These are phyloP conservation scores for Oreochromis niloticus DNA, from an alignment of 2,113 vertebrate genomes.

Conservation along the genomic window DNA sequence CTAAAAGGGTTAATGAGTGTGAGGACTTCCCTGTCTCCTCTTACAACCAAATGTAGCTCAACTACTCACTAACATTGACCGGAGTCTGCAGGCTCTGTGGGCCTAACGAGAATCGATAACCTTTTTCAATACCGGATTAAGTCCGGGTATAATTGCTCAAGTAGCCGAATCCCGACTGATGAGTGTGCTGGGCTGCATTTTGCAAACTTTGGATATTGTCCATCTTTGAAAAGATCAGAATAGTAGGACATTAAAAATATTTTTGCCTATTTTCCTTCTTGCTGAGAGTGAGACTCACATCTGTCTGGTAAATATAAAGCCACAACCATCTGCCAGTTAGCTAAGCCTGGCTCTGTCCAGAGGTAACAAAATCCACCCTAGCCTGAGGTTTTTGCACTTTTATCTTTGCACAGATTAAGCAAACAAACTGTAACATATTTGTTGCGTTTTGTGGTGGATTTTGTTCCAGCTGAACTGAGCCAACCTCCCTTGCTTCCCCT, in stretches of 20 bases:
- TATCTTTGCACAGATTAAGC: background rate
- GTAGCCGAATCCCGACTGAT: background rate
- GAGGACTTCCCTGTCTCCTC: slow-evolving; percentile 60
- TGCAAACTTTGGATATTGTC: background rate
- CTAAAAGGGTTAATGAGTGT: slow-evolving; percentile 75
- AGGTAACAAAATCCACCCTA: background rate
- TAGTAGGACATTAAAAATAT: background rate
- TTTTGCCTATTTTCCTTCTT: background rate
- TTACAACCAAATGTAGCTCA: slow-evolving; percentile 60
- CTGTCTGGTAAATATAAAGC: background rate
- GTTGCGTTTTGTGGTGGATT: background rate
- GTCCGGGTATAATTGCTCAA: slow-evolving; percentile 12
- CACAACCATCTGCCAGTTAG: background rate
- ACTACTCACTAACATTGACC: slow-evolving; percentile 45
- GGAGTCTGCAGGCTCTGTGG: slow-evolving; percentile 32
- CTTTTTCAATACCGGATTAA: slow-evolving; percentile 53
- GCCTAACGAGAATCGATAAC: slow-evolving; percentile 58
- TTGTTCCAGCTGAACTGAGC: background rate
- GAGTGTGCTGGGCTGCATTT: background rate
- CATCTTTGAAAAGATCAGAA: background rate
- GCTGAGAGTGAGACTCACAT: background rate
- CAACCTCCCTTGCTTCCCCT: background rate
- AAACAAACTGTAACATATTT: background rate
- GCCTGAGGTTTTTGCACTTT: background rate
- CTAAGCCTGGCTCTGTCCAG: background rate